Evolutionary conservation across 2,113 vertebrate species (phyloP).

Genomic region (Chrysemys picta): DNA sequence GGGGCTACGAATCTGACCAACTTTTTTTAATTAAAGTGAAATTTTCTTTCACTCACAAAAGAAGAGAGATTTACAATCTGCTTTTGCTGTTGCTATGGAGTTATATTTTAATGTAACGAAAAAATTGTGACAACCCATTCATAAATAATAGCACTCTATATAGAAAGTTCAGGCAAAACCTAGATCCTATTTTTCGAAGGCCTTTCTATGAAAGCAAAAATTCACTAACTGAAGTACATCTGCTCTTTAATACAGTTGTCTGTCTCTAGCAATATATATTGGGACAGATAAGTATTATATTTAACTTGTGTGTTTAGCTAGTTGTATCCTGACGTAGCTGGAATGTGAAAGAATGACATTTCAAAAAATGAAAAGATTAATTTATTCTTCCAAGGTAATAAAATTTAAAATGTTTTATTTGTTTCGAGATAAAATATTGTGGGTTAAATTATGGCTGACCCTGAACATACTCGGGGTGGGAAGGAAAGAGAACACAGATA

Average conservation of each 20-base stretch:
- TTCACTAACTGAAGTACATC: neutral
- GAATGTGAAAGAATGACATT: neutral
- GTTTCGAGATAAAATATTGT: neutral
- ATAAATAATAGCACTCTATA: accelerated
- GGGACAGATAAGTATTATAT: accelerated
- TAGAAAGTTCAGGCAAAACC: neutral
- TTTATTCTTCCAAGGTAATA: neutral
- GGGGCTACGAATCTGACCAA: accelerated
- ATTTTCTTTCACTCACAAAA: neutral
- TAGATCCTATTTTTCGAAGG: neutral
- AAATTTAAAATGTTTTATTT: neutral
- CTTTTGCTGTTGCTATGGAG: neutral
- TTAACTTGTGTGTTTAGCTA: neutral
- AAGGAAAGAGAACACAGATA: neutral
- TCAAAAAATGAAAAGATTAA: neutral
- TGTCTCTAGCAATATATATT: neutral
- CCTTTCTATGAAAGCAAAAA: neutral
- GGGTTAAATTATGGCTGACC: neutral
- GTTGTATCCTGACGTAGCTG: neutral
- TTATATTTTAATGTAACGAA: neutral
- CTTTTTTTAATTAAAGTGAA: neutral
- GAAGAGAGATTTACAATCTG: neutral
- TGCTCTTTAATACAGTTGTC: accelerated
- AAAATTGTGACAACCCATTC: neutral
- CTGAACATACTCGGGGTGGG: accelerated